These are phyloP conservation scores for Villa cingulata DNA, from an alignment of 2,888 invertebrate species.

Conservation along the genomic window DNA sequence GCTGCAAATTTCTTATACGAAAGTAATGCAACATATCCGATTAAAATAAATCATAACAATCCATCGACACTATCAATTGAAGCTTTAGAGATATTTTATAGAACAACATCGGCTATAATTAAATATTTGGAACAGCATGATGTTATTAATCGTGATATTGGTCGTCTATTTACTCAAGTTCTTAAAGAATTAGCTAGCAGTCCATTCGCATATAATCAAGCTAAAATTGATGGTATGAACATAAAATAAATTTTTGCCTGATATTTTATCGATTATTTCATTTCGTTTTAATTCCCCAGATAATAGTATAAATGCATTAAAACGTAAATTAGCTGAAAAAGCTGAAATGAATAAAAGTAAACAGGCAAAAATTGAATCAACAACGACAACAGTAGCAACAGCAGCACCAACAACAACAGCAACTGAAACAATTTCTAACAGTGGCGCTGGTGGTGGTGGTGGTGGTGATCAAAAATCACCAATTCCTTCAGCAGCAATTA, in stretches of 20 bases:
- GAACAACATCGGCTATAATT: slow-evolving; percentile 78
- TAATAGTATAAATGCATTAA: slow-evolving; percentile 20
- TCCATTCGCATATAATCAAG: slow-evolving; percentile 38
- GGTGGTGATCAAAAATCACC: too few species aligned
- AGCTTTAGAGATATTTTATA: slow-evolving; percentile 71
- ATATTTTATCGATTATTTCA: neutral
- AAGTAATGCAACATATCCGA: slow-evolving; percentile 70
- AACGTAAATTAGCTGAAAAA: slow-evolving; percentile 21
- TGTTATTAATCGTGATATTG: slow-evolving; percentile 45
- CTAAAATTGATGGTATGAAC: slow-evolving; percentile 33
- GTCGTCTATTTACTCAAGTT: slow-evolving; percentile 41
- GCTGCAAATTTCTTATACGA: slow-evolving; percentile 64
- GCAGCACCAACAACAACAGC: neutral
- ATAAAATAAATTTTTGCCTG: neutral
- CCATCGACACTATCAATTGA: slow-evolving; percentile 77
- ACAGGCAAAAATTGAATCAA: slow-evolving; percentile 14
- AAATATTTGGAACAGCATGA: slow-evolving; percentile 71
- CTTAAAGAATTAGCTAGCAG: slow-evolving; percentile 36
- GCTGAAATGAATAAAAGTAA: slow-evolving; percentile 20
- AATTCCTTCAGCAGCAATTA: too few species aligned
- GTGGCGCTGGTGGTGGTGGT: too few species aligned
- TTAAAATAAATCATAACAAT: slow-evolving; percentile 70
- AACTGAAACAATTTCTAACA: neutral
- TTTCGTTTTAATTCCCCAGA: slow-evolving; percentile 8
- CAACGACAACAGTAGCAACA: neutral